A percentile compares a stretch with the other conserved stretches of the same genome.
Evolutionary conservation across 2,888 invertebrate species (phyloP).

Genomic region (Malacosoma neustria): DNA sequence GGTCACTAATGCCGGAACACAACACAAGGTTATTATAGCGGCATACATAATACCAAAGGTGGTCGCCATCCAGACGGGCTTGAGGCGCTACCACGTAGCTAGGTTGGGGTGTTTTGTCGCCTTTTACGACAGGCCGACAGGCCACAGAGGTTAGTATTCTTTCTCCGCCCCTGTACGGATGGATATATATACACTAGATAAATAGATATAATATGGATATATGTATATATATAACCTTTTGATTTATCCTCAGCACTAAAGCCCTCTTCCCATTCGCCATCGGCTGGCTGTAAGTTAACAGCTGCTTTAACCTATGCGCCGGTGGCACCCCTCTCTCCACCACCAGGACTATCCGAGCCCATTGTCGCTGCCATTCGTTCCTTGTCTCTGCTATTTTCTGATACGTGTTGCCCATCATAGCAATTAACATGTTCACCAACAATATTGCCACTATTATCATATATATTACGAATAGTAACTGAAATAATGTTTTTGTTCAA

Average conservation of each 20-base stretch:
- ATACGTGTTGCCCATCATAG: conserved; percentile 99
- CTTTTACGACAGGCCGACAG: no score
- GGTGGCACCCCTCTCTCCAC: conserved; percentile 98
- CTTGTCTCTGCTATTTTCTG: conserved; percentile 97
- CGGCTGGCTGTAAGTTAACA: conserved; percentile 94
- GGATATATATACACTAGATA: no score
- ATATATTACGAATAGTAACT: conserved; percentile 95
- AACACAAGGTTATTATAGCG: no score
- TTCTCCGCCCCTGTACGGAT: no score
- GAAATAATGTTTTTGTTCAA: conserved; percentile 20
- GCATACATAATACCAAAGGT: no score
- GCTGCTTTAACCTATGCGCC: conserved; percentile 86
- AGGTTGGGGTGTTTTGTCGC: no score
- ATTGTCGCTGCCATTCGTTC: conserved; percentile 98
- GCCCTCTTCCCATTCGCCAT: conserved; percentile 93
- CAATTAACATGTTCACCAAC: conserved; percentile 97
- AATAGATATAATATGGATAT: no score
- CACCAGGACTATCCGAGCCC: conserved; percentile 97
- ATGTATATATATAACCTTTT: conserved; percentile 90
- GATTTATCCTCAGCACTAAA: conserved; percentile 89
- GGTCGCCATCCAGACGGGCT: no score
- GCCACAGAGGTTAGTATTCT: no score
- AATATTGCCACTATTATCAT: conserved; percentile 97
- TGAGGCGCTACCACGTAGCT: no score
- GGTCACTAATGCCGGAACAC: no score